These are phyloP conservation scores for Oppia nitens DNA, from an alignment of 1,140 invertebrate species.

Conservation along the genomic window DNA sequence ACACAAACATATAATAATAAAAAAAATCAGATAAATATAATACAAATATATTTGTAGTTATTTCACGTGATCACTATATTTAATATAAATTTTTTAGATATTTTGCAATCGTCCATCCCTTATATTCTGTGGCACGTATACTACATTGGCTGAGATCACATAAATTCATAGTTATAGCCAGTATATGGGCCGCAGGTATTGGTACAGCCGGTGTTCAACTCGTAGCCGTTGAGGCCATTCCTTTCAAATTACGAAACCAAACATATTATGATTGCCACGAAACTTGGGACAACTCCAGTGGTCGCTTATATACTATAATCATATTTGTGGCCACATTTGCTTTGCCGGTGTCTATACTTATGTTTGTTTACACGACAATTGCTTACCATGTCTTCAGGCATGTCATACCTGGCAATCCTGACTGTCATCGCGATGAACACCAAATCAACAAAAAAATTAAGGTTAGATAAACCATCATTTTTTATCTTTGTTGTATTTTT, in stretches of 20 bases:
- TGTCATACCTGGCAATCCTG: constrained; percentile 34
- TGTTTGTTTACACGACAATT: constrained; percentile 33
- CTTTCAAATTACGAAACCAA: constrained; percentile 20
- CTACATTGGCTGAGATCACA: background rate
- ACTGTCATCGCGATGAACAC: constrained; percentile 31
- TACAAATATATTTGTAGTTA: no score
- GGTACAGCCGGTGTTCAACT: constrained; percentile 30
- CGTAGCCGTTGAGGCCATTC: constrained; percentile 26
- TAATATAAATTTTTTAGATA: constrained; percentile 24
- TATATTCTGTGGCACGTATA: constrained; percentile 11
- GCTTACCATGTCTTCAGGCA: constrained; percentile 31
- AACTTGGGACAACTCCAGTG: constrained; percentile 21
- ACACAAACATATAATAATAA: no score
- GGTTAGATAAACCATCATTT: no score
- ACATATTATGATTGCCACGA: constrained; percentile 29
- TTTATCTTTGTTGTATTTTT: no score
- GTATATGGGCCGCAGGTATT: constrained; percentile 33
- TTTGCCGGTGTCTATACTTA: constrained; percentile 32
- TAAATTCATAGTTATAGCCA: constrained; percentile 24
- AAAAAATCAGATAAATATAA: no score
- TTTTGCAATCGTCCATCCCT: constrained; percentile 30
- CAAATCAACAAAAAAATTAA: constrained; percentile 32
- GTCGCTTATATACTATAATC: constrained; percentile 28
- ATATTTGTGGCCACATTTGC: constrained; percentile 35
- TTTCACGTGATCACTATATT: no score